Percentiles rank a stretch among this genome's conserved stretches.
Evolutionary conservation across 2,888 invertebrate species (phyloP).

Genomic region (Drosophila paramelanica): DNA sequence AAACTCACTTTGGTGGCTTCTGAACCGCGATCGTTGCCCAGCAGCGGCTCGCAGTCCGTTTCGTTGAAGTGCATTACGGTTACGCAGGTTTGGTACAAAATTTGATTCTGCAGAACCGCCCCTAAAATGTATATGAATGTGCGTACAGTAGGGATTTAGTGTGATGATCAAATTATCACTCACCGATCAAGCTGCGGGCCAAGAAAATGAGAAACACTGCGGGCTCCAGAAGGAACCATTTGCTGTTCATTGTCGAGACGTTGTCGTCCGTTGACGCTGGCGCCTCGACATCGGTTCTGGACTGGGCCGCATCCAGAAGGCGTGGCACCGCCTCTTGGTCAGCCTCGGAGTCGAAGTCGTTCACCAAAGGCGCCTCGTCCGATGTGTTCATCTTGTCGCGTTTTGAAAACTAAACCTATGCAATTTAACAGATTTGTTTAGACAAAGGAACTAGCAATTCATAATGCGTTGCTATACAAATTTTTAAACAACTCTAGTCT

Average conservation of each 20-base stretch:
- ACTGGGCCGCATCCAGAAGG: slow-evolving; percentile 45
- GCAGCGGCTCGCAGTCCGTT: slow-evolving; percentile 86
- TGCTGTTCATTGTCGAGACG: background rate
- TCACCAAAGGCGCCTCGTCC: slow-evolving; percentile 69
- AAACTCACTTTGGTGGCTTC: slow-evolving; percentile 84
- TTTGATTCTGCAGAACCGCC: slow-evolving; percentile 88
- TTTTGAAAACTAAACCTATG: background rate
- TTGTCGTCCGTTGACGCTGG: background rate
- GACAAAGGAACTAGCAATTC: slow-evolving; percentile 64
- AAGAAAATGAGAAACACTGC: slow-evolving; percentile 83
- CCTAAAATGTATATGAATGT: slow-evolving; percentile 55
- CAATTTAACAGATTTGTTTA: slow-evolving; percentile 12
- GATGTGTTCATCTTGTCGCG: slow-evolving; percentile 34
- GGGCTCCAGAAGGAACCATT: slow-evolving; percentile 83
- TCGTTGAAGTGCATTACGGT: slow-evolving; percentile 87
- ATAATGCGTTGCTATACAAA: slow-evolving; percentile 34
- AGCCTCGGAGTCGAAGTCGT: slow-evolving; percentile 35
- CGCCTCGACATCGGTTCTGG: slow-evolving; percentile 16
- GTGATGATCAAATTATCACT: slow-evolving; percentile 10
- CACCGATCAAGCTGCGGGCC: slow-evolving; percentile 82
- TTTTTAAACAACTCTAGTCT: slow-evolving; percentile 5
- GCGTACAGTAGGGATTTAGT: background rate
- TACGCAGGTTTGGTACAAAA: slow-evolving; percentile 90
- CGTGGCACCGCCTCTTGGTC: slow-evolving; percentile 45
- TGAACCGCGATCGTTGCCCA: slow-evolving; percentile 85